phyloP scores from a whole-genome alignment of 2,113 vertebrate species.

The Callopanchax toddi region DNA sequence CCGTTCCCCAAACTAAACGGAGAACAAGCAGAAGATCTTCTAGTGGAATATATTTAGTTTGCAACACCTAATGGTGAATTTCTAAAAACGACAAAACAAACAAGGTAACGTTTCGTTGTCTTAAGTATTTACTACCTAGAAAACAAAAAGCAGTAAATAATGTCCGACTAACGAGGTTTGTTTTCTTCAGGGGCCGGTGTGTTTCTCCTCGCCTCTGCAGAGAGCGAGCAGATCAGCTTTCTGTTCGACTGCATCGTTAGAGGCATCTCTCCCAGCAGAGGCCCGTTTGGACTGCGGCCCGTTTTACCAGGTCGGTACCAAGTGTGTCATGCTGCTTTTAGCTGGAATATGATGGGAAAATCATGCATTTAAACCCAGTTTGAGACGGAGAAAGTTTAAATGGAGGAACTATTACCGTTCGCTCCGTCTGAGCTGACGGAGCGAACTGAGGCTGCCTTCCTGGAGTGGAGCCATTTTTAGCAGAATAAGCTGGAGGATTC shows the following conservation, averaged over 20 bases:
- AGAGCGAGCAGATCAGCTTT: slow-evolving; percentile 97
- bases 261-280: slow-evolving; percentile 91
- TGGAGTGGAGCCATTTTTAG: slow-evolving; percentile 30
- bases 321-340: slow-evolving; percentile 13
- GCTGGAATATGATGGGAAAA: slow-evolving; percentile 3
- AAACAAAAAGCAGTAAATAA: too few species aligned
- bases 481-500: slow-evolving; percentile 45
- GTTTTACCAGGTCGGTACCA: slow-evolving; percentile 88
- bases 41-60: too few species aligned
- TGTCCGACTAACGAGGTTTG: slow-evolving; percentile 24
- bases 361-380: too few species aligned
- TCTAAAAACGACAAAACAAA: too few species aligned
- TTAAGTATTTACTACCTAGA: not conserved
- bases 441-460: too few species aligned
- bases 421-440: too few species aligned
- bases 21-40: too few species aligned
- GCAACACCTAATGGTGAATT: too few species aligned
- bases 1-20: too few species aligned
- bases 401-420: too few species aligned
- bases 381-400: too few species aligned
- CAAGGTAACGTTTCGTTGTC: too few species aligned
- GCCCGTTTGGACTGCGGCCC: slow-evolving; percentile 90
- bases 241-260: slow-evolving; percentile 97
- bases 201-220: slow-evolving; percentile 89
- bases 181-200: slow-evolving; percentile 92